A percentile compares a stretch with the other conserved stretches of the same genome.
Evolutionary conservation across 2,888 invertebrate genomes (phyloP).

Genomic region (Chesias legatella): DNA sequence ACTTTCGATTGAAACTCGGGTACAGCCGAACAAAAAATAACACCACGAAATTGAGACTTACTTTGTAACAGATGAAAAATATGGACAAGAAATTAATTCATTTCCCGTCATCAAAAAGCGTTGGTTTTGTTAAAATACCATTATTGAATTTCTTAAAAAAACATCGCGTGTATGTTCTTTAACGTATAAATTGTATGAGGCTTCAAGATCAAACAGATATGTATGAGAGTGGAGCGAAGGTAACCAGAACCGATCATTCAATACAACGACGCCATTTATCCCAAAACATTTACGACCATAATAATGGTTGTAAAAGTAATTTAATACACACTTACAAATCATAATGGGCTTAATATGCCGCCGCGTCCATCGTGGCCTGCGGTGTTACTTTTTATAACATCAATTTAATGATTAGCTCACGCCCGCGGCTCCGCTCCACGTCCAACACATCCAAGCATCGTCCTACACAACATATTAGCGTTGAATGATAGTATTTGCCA

Average conservation of each 20-base stretch:
- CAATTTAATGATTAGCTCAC: background rate
- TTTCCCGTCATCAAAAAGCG: too few relatives aligned
- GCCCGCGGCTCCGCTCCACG: background rate
- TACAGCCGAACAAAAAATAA: background rate
- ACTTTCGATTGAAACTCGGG: background rate
- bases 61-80: too few relatives aligned
- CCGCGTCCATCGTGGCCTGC: constrained; percentile 4
- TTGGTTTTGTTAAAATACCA: too few relatives aligned
- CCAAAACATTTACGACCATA: constrained; percentile 10
- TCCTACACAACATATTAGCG: background rate
- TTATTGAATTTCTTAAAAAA: too few relatives aligned
- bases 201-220: too few relatives aligned
- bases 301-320: constrained; percentile 16
- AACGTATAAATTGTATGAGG: too few relatives aligned
- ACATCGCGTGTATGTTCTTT: too few relatives aligned
- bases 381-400: constrained; percentile 1
- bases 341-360: constrained; percentile 6
- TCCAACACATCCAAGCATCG: too few relatives aligned
- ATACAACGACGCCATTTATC: constrained; percentile 9
- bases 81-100: too few relatives aligned
- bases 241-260: constrained; percentile 2
- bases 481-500: too few relatives aligned
- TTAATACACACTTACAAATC: constrained; percentile 12
- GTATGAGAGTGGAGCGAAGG: background rate
- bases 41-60: too few relatives aligned